Percentiles rank a stretch among this genome's conserved stretches.
These are phyloP conservation scores for Urocitellus parryii DNA, from an alignment of 2,113 vertebrate genomes.

Conservation along the genomic window DNA sequence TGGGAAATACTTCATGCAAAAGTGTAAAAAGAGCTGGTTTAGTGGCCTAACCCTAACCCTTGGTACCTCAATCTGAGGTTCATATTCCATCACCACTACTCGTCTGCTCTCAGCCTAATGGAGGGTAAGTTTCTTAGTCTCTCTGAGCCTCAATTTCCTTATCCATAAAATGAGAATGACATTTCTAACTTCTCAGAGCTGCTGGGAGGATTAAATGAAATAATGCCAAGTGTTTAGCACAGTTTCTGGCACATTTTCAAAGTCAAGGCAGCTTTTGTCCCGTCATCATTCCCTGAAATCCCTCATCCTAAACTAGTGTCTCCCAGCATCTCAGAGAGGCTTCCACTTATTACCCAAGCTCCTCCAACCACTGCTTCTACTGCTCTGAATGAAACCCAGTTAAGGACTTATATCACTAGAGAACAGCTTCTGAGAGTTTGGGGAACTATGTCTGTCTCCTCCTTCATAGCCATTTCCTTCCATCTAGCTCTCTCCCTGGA, in stretches of 20 bases:
- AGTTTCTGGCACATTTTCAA: not conserved
- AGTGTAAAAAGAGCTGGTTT: not conserved
- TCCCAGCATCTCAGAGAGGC: not conserved
- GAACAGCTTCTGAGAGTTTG: not conserved
- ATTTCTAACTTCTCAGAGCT: not conserved
- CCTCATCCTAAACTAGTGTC: not conserved
- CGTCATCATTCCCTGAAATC: not conserved
- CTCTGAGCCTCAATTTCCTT: not conserved
- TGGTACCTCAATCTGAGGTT: not conserved
- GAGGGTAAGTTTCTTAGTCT: not conserved
- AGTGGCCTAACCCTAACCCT: not conserved
- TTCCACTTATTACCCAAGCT: not conserved
- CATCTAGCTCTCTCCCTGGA: not conserved
- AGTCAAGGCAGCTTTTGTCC: not conserved
- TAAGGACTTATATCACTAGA: not conserved
- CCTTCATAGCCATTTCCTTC: not conserved
- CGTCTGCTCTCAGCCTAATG: not conserved
- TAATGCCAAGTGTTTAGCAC: not conserved
- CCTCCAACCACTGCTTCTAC: not conserved
- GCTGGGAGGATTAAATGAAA: not conserved
- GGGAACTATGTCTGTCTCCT: not conserved
- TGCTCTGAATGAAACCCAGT: no score
- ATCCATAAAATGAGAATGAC: not conserved
- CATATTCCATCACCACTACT: no score
- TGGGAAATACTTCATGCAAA: not conserved